Conservation (phyloP, 37 sponge, comb jelly and placozoan genomes). For the Bolinopsis microptera region DNA sequence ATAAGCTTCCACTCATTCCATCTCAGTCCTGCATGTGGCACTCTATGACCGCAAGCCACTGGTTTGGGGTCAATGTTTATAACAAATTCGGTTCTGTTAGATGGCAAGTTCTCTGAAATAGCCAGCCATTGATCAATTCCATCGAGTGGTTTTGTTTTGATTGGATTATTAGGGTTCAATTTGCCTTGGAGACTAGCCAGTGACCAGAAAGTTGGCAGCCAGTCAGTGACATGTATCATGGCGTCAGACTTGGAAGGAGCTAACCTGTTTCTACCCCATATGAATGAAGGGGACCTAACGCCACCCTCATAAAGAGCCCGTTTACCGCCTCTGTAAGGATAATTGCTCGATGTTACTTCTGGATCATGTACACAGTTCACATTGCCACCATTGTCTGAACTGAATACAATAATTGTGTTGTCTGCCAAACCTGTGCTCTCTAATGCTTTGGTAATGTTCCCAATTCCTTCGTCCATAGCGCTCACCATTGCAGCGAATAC, state of each 20-base stretch:
- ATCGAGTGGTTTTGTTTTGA: conserved; percentile 9
- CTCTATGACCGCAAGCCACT: conserved; percentile 12
- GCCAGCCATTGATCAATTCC: conserved; percentile 36
- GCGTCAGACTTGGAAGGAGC: background rate
- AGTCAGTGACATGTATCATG: conserved; percentile 56
- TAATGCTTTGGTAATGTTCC: conserved; percentile 31
- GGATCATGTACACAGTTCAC: conserved; percentile 46
- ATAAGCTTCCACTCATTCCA: conserved; percentile 47
- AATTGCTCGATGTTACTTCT: conserved; percentile 42
- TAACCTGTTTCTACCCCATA: background rate
- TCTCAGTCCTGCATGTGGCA: conserved; percentile 15
- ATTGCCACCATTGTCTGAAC: conserved; percentile 59
- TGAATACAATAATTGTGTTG: conserved; percentile 56
- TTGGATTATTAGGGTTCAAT: background rate
- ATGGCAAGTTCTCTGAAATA: background rate
- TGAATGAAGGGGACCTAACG: conserved; percentile 16
- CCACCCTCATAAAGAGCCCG: conserved; percentile 50
- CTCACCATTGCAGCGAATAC: conserved; percentile 36
- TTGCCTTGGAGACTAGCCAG: conserved; percentile 9
- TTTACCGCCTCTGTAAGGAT: conserved; percentile 20
- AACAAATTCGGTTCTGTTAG: conserved; percentile 22
- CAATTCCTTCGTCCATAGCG: conserved; percentile 52
- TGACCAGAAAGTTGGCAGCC: conserved; percentile 53
- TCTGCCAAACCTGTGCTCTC: background rate
- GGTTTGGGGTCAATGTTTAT: conserved; percentile 62